Conservation (phyloP, 2,797 vertebrate genomes). For the Paedocypris micromegethes region DNA sequence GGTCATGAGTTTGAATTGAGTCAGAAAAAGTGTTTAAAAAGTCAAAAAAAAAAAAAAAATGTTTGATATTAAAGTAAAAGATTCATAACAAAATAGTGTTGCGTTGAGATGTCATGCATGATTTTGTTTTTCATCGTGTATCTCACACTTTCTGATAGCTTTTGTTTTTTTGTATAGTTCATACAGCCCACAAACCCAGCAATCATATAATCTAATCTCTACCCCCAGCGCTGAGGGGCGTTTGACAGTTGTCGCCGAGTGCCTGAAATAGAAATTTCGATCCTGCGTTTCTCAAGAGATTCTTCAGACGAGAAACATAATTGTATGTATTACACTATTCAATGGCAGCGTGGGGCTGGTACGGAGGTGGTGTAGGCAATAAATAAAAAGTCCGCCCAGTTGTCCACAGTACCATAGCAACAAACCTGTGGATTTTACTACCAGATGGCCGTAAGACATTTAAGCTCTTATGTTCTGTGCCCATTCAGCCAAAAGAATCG, state of each 20-base stretch:
- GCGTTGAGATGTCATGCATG: no score
- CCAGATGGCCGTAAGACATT: constrained; percentile 38
- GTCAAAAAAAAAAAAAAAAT: no score
- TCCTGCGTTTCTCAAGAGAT: constrained; percentile 12
- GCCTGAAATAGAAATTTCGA: constrained; percentile 32
- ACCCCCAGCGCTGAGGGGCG: not conserved
- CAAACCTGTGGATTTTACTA: constrained; percentile 40
- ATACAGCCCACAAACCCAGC: not conserved
- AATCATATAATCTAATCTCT: constrained; percentile 12
- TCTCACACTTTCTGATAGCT: no score
- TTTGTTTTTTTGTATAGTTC: no score
- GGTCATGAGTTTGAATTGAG: no score
- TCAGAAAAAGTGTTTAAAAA: no score
- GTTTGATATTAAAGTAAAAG: no score
- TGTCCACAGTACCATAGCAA: constrained; percentile 48
- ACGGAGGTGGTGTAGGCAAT: constrained; percentile 8
- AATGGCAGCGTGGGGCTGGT: constrained; percentile 7
- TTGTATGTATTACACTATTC: constrained; percentile 32
- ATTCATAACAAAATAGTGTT: no score
- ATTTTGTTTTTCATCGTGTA: no score
- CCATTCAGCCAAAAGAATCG: constrained; percentile 1
- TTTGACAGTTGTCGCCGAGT: constrained; percentile 20
- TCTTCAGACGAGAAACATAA: constrained; percentile 42
- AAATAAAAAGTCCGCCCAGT: constrained; percentile 28
- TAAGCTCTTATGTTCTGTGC: constrained; percentile 29